Evolutionary conservation across 2,888 invertebrate genomes (phyloP).

Genomic region (Hanleya hanleyi): DNA sequence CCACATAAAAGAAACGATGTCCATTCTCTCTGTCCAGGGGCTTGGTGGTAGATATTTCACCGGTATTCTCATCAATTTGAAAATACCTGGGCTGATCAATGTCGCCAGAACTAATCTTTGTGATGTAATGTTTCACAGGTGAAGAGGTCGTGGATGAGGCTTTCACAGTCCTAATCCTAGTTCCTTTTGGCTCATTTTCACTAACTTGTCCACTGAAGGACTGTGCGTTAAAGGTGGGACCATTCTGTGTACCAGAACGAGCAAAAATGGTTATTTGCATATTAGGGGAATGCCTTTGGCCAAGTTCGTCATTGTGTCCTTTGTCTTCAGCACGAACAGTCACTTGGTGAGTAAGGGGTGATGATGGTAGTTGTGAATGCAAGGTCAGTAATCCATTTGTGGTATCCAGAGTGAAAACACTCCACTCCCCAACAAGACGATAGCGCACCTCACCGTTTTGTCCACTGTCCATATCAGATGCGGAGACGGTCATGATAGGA

Average conservation of each 20-base stretch:
- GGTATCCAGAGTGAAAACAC: constrained; percentile 14
- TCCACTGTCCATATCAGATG: constrained; percentile 91
- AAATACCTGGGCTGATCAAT: constrained; percentile 51
- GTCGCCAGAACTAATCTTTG: constrained; percentile 77
- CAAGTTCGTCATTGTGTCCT: constrained; percentile 30
- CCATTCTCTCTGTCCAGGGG: constrained; percentile 59
- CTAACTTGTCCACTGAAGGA: constrained; percentile 84
- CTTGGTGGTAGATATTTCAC: constrained; percentile 48
- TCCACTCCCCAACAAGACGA: constrained; percentile 74
- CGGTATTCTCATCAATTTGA: constrained; percentile 51
- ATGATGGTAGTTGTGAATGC: constrained; percentile 27
- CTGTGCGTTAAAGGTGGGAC: constrained; percentile 46
- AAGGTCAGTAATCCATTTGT: constrained; percentile 10
- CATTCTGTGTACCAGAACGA: constrained; percentile 19
- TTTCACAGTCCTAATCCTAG: constrained; percentile 85
- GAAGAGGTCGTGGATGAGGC: constrained; percentile 43
- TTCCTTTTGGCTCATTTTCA: constrained; percentile 92
- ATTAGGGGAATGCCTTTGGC: constrained; percentile 29
- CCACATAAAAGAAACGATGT: constrained; percentile 54
- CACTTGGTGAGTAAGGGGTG: constrained; percentile 41
- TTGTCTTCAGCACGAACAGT: constrained; percentile 49
- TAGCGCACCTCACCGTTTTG: constrained; percentile 94
- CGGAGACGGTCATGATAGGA: constrained; percentile 86
- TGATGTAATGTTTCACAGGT: constrained; percentile 90
- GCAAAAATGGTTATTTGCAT: constrained; percentile 44